Conservation (phyloP, 1,140 invertebrate species). For the Elysia chlorotica region DNA sequence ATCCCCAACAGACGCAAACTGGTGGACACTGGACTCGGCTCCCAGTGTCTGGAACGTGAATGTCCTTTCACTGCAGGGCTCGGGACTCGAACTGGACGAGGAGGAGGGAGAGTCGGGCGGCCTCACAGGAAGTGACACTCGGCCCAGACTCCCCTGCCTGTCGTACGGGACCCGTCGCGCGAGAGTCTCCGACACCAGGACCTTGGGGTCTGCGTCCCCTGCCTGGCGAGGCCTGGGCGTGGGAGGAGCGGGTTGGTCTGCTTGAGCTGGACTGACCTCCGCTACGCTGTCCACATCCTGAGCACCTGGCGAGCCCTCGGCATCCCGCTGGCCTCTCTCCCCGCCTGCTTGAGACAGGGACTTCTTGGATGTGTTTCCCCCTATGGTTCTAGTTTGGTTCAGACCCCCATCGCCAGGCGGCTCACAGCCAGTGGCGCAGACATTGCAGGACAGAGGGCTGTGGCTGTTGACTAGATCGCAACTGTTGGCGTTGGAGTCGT, state of each 20-base stretch:
- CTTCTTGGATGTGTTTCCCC: conserved; percentile 19
- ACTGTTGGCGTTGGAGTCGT: too few relatives aligned
- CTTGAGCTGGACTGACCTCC: background rate
- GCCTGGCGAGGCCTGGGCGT: background rate
- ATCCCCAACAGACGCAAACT: conserved; percentile 18
- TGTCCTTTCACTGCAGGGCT: background rate
- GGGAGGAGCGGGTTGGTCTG: background rate
- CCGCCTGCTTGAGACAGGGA: conserved; percentile 21
- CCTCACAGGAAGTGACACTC: conserved; percentile 11
- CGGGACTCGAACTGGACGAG: conserved; percentile 30
- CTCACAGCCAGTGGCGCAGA: background rate
- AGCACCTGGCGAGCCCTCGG: background rate
- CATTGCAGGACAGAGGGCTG: conserved; percentile 2
- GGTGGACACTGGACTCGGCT: too few relatives aligned
- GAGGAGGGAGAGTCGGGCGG: conserved; percentile 20
- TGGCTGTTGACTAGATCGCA: too few relatives aligned
- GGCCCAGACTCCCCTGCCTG: conserved; percentile 11
- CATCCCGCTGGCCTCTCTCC: conserved; percentile 3
- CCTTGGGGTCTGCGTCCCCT: background rate
- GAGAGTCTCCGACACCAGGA: background rate
- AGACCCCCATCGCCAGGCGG: background rate
- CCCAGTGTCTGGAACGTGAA: conserved; percentile 22
- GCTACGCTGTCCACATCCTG: background rate
- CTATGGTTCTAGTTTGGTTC: conserved; percentile 21
- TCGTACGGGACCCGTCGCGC: background rate